Conservation (phyloP, 2,888 invertebrate species). For the Mythimna pallens region DNA sequence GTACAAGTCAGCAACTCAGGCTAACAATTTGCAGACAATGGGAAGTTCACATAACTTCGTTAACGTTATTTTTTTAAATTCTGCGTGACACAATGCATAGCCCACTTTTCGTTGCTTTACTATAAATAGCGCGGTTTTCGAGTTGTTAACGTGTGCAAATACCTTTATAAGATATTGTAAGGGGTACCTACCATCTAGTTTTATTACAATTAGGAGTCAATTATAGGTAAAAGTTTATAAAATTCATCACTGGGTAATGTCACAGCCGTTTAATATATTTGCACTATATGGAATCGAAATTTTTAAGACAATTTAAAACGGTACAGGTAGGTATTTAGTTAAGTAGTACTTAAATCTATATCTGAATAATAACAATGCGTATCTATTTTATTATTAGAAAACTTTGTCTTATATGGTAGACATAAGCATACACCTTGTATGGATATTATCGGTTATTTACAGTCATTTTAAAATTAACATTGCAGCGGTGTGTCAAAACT, state of each 20-base stretch:
- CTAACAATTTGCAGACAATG: not conserved
- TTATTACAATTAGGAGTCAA: slow-evolving; percentile 39
- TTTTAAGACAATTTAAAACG: slow-evolving; percentile 24
- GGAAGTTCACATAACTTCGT: no score
- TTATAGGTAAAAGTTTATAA: slow-evolving; percentile 67
- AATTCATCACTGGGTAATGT: slow-evolving; percentile 78
- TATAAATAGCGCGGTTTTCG: not conserved
- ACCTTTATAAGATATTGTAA: not conserved
- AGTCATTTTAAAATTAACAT: slow-evolving; percentile 8
- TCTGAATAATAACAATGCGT: slow-evolving; percentile 5
- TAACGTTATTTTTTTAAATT: no score
- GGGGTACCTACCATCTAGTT: slow-evolving; percentile 15
- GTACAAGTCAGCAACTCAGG: not conserved
- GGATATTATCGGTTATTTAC: not conserved
- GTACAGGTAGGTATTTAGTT: slow-evolving; percentile 15
- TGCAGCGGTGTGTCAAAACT: not conserved
- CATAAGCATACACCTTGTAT: not conserved
- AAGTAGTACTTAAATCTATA: slow-evolving; percentile 10
- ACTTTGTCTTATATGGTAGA: slow-evolving; percentile 18
- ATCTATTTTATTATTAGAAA: not conserved
- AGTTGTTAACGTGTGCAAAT: slow-evolving; percentile 4
- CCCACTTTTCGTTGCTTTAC: not conserved
- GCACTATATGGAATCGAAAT: slow-evolving; percentile 67
- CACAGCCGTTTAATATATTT: slow-evolving; percentile 81
- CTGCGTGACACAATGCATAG: no score